Percentiles rank a stretch among this genome's conserved stretches.
Conservation (phyloP, 2,888 invertebrate species). For the Hirtodrosophila duncani region DNA sequence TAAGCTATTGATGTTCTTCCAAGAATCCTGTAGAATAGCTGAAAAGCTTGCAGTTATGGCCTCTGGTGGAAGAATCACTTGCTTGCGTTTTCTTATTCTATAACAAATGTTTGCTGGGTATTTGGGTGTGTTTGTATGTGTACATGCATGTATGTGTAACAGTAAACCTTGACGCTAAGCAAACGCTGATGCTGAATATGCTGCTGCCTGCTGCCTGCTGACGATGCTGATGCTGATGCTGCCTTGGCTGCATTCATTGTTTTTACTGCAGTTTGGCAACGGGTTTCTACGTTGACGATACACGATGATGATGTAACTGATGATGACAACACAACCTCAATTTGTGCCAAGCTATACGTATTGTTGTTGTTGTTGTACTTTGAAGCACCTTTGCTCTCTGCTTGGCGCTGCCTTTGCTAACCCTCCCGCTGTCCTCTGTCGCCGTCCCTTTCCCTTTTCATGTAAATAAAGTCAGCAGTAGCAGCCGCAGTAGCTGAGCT, state of each 20-base stretch:
- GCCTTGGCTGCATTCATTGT: conserved; percentile 69
- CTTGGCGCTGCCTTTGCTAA: not conserved
- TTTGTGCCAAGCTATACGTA: conserved; percentile 28
- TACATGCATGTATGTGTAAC: too few relatives aligned
- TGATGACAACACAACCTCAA: conserved; percentile 63
- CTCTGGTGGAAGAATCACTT: too few relatives aligned
- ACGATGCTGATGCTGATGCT: conserved; percentile 19
- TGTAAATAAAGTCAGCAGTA: conserved; percentile 61
- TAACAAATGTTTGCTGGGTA: too few relatives aligned
- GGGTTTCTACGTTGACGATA: conserved; percentile 53
- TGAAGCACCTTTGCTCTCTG: conserved; percentile 15
- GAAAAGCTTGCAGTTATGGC: too few relatives aligned
- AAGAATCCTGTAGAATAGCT: too few relatives aligned
- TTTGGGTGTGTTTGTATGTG: too few relatives aligned
- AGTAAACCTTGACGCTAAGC: conserved; percentile 22
- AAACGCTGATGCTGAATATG: conserved; percentile 11
- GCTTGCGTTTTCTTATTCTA: too few relatives aligned
- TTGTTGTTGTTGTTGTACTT: conserved; percentile 27
- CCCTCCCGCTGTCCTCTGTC: conserved; percentile 21
- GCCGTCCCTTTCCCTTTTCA: too few relatives aligned
- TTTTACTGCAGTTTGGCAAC: conserved; percentile 73
- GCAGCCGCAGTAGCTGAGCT: conserved; percentile 6
- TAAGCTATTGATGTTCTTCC: too few relatives aligned
- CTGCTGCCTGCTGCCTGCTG: conserved; percentile 19
- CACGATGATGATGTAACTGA: not conserved